Conservation (phyloP, 2,888 invertebrate species). For the Himalopsyche japonica region DNA sequence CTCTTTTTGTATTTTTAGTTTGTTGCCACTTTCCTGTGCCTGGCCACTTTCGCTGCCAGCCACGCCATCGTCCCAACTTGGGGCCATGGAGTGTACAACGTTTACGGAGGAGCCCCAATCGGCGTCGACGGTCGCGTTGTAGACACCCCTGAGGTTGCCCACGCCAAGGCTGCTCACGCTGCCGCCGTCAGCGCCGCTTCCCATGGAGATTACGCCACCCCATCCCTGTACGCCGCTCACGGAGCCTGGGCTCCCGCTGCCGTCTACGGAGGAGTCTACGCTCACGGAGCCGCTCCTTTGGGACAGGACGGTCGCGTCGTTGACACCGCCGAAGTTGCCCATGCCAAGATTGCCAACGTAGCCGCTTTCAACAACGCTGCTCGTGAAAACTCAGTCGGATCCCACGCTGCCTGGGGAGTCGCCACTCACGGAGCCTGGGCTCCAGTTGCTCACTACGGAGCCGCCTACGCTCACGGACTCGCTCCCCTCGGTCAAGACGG, state of each 20-base stretch:
- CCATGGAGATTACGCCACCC: conserved; percentile 39
- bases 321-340: conserved; percentile 31
- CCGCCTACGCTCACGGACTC: conserved; percentile 44
- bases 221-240: background rate
- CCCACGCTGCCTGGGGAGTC: conserved; percentile 12
- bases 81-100: background rate
- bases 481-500: conserved; percentile 33
- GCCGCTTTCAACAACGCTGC: conserved; percentile 42
- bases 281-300: conserved; percentile 26
- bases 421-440: background rate
- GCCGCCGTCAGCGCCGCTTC: conserved; percentile 20
- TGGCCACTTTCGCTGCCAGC: conserved; percentile 17
- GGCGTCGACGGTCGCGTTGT: conserved; percentile 14
- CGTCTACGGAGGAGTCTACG: conserved; percentile 22
- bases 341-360: conserved; percentile 13
- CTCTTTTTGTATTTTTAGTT: conserved; percentile 12
- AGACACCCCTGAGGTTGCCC: conserved; percentile 9
- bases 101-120: conserved; percentile 10
- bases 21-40: conserved; percentile 26
- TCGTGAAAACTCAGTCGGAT: conserved; percentile 17
- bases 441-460: background rate
- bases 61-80: background rate
- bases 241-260: background rate
- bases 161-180: conserved; percentile 12
- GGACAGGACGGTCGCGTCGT: conserved; percentile 32